Evolutionary conservation across 2,113 vertebrate genomes (phyloP), one percentile per base, ranked within the genome.

Genomic region (Brevimyrus niger): DNA sequence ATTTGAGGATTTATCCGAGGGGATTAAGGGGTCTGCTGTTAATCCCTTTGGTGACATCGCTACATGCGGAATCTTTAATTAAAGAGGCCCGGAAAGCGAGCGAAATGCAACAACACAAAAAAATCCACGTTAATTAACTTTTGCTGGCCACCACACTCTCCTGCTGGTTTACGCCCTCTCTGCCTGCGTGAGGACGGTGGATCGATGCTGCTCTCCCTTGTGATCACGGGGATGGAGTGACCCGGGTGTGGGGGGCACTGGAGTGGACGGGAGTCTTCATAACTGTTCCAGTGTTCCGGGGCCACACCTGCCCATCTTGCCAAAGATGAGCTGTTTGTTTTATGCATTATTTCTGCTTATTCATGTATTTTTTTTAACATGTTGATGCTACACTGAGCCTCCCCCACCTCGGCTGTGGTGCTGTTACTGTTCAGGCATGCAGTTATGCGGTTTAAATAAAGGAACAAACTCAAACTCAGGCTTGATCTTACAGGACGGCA

Each of bases 11-110:
- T 93, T 92, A 92, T 91, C 91, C 86, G 93, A 92, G 93, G 88
- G 90, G 91, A 94, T 93, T 94, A 90, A 47, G 91, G 91, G 91
- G 90, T 92, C 90, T 90, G 90, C 73, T 88, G 88, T 90, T 93
- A 93, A 93, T 93, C 91, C 90, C 91, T 93, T 92, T 92, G 92
- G 93, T 93, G 93, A 93, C 93, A 94, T 93, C 91, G 48, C 88
- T 92, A 92, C 90, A 92, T 88, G 90, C 90, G 90, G 87, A 91
- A 90, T 94, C 91, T 93, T 93, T 93, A 93, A 92, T 94, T 91
- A 92, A 93, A 94, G 91, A 90, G 92, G 91, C 80, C 85, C 88
- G 19, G 76, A 90, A 87, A 89, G 83, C 58, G 48, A 46, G 13
- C 23, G 23, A n/a, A 84, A 89, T 69, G 89, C 89, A 87, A 27